These are phyloP conservation scores for Napeogenes sylphis DNA, from an alignment of 2,888 invertebrate genomes.

Conservation along the genomic window DNA sequence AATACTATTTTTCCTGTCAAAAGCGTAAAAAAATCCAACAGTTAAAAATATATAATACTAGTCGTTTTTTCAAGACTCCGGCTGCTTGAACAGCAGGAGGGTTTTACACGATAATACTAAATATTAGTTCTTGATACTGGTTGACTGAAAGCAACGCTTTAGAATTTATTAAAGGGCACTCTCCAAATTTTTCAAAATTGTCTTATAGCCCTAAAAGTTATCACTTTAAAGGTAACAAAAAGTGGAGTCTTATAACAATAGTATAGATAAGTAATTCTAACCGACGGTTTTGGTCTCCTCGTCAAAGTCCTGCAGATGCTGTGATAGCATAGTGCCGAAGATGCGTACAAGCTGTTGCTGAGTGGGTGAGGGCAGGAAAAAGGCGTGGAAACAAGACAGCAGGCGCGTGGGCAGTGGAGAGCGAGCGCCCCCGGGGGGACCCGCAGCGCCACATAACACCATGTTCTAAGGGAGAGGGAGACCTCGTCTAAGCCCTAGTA, in stretches of 20 bases:
- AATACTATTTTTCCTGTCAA: slow-evolving; percentile 81
- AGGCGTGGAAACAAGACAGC: slow-evolving; percentile 89
- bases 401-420: slow-evolving; percentile 87
- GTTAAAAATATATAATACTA: too few relatives aligned
- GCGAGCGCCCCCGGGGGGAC: slow-evolving; percentile 91
- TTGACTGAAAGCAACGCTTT: too few relatives aligned
- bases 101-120: too few relatives aligned
- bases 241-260: not conserved
- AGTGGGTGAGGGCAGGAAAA: slow-evolving; percentile 80
- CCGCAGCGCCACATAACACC: slow-evolving; percentile 88
- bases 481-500: too few relatives aligned
- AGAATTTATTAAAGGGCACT: too few relatives aligned
- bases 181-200: too few relatives aligned
- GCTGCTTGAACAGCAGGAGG: too few relatives aligned
- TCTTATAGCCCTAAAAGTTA: too few relatives aligned
- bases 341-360: slow-evolving; percentile 87
- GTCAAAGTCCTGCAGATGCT: slow-evolving; percentile 86
- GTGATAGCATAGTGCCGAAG: slow-evolving; percentile 89
- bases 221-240: not conserved
- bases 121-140: too few relatives aligned
- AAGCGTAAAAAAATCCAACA: slow-evolving; percentile 1
- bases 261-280: slow-evolving; percentile 35
- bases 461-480: slow-evolving; percentile 76
- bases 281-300: slow-evolving; percentile 87
- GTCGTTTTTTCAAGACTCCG: too few relatives aligned